These are phyloP conservation scores for Chironomus tentans DNA, from an alignment of 2,888 invertebrate genomes.

Conservation along the genomic window DNA sequence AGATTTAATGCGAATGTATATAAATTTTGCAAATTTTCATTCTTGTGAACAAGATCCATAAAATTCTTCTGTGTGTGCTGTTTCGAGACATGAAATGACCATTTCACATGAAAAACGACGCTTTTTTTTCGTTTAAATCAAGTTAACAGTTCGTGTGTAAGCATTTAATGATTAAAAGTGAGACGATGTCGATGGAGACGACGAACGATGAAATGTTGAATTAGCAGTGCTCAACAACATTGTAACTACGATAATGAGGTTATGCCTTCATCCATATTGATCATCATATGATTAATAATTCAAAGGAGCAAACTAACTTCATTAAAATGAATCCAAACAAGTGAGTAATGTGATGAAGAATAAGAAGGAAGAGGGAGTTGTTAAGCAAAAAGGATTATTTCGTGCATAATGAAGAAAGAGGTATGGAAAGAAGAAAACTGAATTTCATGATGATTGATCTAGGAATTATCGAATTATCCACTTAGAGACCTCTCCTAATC, in stretches of 20 bases:
- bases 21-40: background rate
- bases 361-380: background rate
- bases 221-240: background rate
- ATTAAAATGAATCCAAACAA: background rate
- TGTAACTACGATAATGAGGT: background rate
- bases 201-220: background rate
- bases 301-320: background rate
- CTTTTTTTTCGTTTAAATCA: background rate
- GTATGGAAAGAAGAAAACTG: background rate
- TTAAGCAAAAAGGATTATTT: background rate
- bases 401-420: background rate
- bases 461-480: conserved; percentile 12
- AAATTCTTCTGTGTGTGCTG: background rate
- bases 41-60: conserved; percentile 6
- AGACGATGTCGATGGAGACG: background rate
- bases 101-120: conserved; percentile 13
- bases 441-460: background rate
- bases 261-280: background rate
- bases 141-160: conserved; percentile 16
- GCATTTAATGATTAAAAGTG: background rate
- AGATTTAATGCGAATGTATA: too few species aligned
- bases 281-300: conserved; percentile 1
- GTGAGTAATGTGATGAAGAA: background rate
- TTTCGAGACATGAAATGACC: conserved; percentile 1
- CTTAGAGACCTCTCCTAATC: background rate